Percentiles rank a stretch among this genome's conserved stretches.
These are phyloP conservation scores for Branchellion lobata DNA, from an alignment of 2,888 invertebrate species.

Conservation along the genomic window DNA sequence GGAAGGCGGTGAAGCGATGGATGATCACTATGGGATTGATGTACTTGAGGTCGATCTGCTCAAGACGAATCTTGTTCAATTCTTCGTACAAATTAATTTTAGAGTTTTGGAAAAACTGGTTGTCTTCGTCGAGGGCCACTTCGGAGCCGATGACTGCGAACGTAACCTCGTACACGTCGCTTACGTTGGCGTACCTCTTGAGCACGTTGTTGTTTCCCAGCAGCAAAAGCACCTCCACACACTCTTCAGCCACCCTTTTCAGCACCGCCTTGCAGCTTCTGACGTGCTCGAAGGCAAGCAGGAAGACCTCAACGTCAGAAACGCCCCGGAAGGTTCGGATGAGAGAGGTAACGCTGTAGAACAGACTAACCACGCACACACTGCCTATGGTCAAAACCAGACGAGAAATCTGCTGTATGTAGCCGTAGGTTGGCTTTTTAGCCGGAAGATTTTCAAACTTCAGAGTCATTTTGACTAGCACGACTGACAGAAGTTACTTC, in stretches of 20 bases:
- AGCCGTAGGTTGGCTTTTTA: no score
- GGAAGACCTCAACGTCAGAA: no score
- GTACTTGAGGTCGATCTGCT: background rate
- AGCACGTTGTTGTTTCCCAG: background rate
- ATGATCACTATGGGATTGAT: background rate
- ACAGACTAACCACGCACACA: no score
- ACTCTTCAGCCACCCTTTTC: slow-evolving; percentile 16
- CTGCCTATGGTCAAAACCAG: no score
- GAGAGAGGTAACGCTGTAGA: no score
- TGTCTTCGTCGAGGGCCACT: background rate
- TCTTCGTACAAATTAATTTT: slow-evolving; percentile 10
- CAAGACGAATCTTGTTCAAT: background rate
- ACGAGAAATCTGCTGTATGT: no score
- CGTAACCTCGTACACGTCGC: slow-evolving; percentile 35
- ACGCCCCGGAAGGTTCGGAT: no score
- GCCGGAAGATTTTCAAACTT: no score
- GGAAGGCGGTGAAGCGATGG: slow-evolving; percentile 22
- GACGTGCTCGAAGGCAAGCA: slow-evolving; percentile 20
- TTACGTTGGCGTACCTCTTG: background rate
- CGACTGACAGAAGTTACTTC: no score
- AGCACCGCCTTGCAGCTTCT: slow-evolving; percentile 8
- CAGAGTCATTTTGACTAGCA: no score
- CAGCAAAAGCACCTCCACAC: slow-evolving; percentile 24
- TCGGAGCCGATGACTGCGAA: background rate
- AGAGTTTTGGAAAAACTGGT: background rate